Evolutionary conservation across 2,888 invertebrate species (phyloP).

Genomic region (Patella caerulea): DNA sequence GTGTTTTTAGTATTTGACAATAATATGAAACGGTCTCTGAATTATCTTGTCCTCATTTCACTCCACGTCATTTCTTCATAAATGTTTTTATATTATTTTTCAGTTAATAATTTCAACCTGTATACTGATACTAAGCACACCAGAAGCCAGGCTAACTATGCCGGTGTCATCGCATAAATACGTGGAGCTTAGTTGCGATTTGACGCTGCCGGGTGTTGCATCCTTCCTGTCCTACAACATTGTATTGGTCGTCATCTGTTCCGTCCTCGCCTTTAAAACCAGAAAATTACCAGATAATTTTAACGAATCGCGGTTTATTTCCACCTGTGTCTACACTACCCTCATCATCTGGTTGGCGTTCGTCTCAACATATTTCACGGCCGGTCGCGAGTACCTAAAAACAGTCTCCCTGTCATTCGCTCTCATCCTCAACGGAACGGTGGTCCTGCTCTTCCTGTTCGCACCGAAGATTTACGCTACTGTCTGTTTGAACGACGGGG

Average conservation of each 20-base stretch:
- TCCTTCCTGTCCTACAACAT: constrained; percentile 56
- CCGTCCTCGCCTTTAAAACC: constrained; percentile 61
- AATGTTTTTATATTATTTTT: neutral
- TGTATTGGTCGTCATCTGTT: constrained; percentile 52
- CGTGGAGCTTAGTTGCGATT: constrained; percentile 54
- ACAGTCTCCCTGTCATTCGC: constrained; percentile 40
- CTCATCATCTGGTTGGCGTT: constrained; percentile 59
- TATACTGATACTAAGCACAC: constrained; percentile 14
- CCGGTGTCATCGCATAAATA: constrained; percentile 37
- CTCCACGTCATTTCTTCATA: neutral
- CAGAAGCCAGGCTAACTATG: constrained; percentile 35
- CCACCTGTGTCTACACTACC: constrained; percentile 60
- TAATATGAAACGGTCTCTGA: no score
- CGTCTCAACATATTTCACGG: constrained; percentile 56
- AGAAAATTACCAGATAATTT: constrained; percentile 63
- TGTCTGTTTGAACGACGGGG: constrained; percentile 24
- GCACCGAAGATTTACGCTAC: constrained; percentile 47
- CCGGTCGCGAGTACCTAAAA: constrained; percentile 37
- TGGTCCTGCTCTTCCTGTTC: constrained; percentile 43
- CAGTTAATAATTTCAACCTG: constrained; percentile 22
- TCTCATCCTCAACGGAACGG: constrained; percentile 42
- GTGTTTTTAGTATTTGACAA: no score
- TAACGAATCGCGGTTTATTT: constrained; percentile 62
- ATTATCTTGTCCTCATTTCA: no score
- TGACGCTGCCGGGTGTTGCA: constrained; percentile 44